Base-by-base conservation (phyloP, 2,888 invertebrate genomes). In the Heliconius ismenius region DNA sequence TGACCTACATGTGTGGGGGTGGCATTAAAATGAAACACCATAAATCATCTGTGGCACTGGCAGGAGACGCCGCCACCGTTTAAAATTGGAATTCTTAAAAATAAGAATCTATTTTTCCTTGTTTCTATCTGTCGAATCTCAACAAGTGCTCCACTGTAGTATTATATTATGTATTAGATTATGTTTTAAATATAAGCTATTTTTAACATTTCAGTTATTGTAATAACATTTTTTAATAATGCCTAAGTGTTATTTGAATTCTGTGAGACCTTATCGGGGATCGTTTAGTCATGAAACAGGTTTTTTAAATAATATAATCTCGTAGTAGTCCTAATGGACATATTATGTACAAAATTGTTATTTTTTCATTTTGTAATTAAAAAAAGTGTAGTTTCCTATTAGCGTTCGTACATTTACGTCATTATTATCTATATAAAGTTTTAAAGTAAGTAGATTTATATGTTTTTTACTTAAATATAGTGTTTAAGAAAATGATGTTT, bases 61-160 rank as follows among this genome's bases (percentile, higher is more conserved):
- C 90, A 82, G 80, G 74, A 32, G 67, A 74, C 74, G 80, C 84
- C 82, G 81, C 82, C 83, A 81, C 78, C 75, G 83, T 84, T 91
- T 84, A 81, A 90, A 91, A 86, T 87, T 86, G 84, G 89, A 90
- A 89, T 89, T 86, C 86, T 84, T 85, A 87, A 89, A 81, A 90
- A 89, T 87, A 87, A 90, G 90, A 88, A 84, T 81, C 84, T 83
- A 84, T 75, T 69, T 84, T 83, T 82, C 84, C 86, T 89, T 91
- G 90, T 91, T 91, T 89, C 86, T 88, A 88, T 88, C 80, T 88
- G 87, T 86, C 85, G 83, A 83, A 85, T 86, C 83, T 86, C 90
- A 92, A 88, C 93, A 92, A 92, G 92, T 93, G 90, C 88, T 85
- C 86, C 85, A 86, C 89, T 89, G 92, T 91, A 89, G 87, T 86